Percentiles rank a stretch among this genome's conserved stretches.
Evolutionary conservation across 2,113 vertebrate species (phyloP).

Genomic region (Noctilio leporinus): DNA sequence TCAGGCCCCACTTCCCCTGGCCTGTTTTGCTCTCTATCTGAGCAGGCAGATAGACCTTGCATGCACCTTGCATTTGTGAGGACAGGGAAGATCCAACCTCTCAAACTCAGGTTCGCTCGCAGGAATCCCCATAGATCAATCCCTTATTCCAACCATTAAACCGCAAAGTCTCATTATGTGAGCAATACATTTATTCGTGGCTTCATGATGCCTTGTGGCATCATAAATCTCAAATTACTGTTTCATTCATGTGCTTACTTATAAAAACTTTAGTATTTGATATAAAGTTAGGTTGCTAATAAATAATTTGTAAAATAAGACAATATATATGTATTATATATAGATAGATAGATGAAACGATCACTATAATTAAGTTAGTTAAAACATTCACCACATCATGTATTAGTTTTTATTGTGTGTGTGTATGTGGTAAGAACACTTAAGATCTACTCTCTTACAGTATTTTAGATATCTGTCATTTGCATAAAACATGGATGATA

Average conservation of each 20-base stretch:
- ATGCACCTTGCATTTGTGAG: neutral
- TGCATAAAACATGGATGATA: neutral
- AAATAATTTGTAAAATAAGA: neutral
- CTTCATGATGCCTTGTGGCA: neutral
- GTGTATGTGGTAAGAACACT: neutral
- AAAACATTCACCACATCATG: neutral
- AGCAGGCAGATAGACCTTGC: neutral
- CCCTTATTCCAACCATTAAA: neutral
- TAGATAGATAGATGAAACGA: neutral
- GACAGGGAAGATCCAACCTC: neutral
- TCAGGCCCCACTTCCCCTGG: neutral
- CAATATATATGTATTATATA: neutral
- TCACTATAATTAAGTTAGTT: neutral
- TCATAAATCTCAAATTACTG: neutral
- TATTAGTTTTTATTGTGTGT: neutral
- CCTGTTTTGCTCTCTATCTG: neutral
- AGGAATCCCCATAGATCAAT: fast-evolving
- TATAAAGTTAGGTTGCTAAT: neutral
- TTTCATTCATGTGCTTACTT: neutral
- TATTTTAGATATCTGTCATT: neutral
- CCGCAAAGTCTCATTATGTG: neutral
- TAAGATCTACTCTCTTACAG: neutral
- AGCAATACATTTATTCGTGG: neutral
- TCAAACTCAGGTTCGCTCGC: neutral
- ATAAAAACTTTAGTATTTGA: neutral